Percentiles rank a stretch among this genome's conserved stretches.
Evolutionary conservation across 2,797 vertebrate genomes (phyloP).

Genomic region (Cercopithecus petaurista): DNA sequence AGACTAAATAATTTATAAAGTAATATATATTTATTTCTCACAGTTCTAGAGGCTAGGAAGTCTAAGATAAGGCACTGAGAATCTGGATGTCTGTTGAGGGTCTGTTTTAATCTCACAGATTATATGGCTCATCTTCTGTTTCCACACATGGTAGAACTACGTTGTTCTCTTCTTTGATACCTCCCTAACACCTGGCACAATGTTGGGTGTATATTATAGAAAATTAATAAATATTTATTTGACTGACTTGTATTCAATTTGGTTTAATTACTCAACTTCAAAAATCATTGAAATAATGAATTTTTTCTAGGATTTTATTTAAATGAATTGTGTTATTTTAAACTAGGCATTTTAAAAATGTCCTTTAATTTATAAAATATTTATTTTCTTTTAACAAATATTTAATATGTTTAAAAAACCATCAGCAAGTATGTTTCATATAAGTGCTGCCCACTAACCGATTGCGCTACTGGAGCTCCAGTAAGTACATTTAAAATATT

Average conservation of each 20-base stretch:
- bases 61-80: background rate
- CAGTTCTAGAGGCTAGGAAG: background rate
- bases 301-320: background rate
- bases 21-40: background rate
- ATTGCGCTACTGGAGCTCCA: background rate
- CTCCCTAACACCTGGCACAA: background rate
- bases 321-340: background rate
- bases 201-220: background rate
- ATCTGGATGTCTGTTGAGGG: background rate
- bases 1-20: background rate
- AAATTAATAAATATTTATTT: background rate
- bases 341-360: background rate
- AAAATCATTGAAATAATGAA: background rate
- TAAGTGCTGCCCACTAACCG: no score
- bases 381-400: background rate
- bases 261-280: background rate
- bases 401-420: no score
- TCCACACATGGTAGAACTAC: background rate
- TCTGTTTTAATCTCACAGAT: no score
- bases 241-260: background rate
- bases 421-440: no score
- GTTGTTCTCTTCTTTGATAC: background rate
- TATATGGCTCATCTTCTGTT: background rate
- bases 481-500: background rate
- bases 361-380: background rate